phyloP scores from a whole-genome alignment of 2,888 invertebrate genomes.

The Pomacea canaliculata region DNA sequence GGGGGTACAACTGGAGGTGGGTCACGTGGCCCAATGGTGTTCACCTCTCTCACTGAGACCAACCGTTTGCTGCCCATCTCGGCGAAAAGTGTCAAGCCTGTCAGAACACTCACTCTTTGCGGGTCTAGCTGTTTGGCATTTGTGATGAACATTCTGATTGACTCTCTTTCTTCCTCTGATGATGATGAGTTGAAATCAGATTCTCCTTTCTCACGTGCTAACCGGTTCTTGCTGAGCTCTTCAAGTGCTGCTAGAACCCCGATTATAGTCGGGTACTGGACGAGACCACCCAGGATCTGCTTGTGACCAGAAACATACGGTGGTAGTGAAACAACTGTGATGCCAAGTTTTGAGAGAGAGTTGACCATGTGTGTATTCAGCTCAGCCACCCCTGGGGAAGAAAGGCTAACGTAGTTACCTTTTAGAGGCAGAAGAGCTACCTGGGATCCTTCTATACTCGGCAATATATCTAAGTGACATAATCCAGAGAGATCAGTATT shows the following conservation, averaged over 20 bases:
- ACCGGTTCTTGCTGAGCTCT: background rate
- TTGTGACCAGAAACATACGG: constrained; percentile 10
- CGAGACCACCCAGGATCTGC: constrained; percentile 14
- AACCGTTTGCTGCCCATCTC: background rate
- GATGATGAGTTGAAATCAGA: constrained; percentile 16
- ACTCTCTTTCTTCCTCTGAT: constrained; percentile 14
- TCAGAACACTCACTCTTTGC: background rate
- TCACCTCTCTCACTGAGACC: constrained; percentile 11
- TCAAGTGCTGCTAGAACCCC: constrained; percentile 21
- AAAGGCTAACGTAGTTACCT: constrained; percentile 1
- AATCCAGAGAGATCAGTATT: background rate
- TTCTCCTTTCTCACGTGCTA: background rate
- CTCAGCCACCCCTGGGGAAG: constrained; percentile 14
- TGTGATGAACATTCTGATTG: constrained; percentile 1
- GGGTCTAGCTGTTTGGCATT: background rate
- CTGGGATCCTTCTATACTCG: background rate
- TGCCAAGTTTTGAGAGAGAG: constrained; percentile 7
- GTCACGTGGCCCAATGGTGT: constrained; percentile 1
- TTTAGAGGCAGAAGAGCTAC: constrained; percentile 35
- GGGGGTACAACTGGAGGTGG: constrained; percentile 7
- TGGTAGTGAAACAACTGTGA: constrained; percentile 21
- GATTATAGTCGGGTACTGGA: constrained; percentile 25
- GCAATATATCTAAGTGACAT: constrained; percentile 7
- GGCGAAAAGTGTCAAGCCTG: constrained; percentile 18
- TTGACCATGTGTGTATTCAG: background rate